Percentiles rank a stretch among this genome's conserved stretches.
phyloP scores from a whole-genome alignment of 2,113 vertebrate genomes.

The Herpailurus yagouaroundi region DNA sequence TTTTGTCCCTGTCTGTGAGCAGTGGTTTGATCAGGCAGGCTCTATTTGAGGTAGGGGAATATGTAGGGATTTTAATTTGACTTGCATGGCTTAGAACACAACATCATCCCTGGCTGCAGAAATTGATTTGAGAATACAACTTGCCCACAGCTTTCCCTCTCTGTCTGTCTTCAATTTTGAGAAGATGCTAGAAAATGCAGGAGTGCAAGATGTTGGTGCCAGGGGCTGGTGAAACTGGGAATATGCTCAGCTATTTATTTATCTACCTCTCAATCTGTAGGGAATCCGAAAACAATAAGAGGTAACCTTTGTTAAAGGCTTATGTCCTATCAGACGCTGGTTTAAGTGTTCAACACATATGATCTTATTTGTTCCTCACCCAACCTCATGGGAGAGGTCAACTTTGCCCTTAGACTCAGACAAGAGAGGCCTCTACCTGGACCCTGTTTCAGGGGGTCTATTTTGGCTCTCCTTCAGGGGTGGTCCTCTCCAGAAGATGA shows the following conservation, averaged over 20 bases:
- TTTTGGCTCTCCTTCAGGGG: neutral
- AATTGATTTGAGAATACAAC: constrained; percentile 36
- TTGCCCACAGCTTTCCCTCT: neutral
- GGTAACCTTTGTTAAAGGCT: neutral
- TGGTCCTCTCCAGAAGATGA: neutral
- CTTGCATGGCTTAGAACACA: constrained; percentile 26
- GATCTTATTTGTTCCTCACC: neutral
- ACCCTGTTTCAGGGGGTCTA: accelerated
- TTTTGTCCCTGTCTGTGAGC: constrained; percentile 40
- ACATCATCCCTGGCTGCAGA: neutral
- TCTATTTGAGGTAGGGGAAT: neutral
- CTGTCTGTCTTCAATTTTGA: constrained; percentile 36
- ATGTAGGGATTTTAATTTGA: constrained; percentile 57
- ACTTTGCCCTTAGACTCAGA: neutral
- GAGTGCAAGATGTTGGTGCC: neutral
- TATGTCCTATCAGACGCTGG: neutral
- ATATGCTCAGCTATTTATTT: neutral
- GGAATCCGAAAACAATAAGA: neutral
- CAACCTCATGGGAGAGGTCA: neutral
- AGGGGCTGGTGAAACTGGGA: neutral
- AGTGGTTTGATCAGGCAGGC: constrained; percentile 30
- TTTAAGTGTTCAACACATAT: neutral
- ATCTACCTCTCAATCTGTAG: neutral
- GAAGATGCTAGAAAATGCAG: constrained; percentile 5
- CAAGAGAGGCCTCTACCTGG: too few relatives aligned